phyloP scores from a whole-genome alignment of 2,113 vertebrate species.

The Salminus brasiliensis region DNA sequence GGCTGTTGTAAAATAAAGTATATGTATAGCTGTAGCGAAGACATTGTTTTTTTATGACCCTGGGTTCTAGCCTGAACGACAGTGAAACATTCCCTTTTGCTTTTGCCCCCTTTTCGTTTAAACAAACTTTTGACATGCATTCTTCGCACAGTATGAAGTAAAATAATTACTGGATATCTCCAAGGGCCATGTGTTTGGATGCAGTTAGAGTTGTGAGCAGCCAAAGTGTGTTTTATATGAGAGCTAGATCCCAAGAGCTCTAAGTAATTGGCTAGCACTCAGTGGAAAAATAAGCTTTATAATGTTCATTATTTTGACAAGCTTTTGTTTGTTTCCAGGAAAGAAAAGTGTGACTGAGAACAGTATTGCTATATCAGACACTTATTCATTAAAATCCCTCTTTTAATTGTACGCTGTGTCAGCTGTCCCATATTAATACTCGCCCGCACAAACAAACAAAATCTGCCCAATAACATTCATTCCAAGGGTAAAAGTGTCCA shows the following conservation, averaged over 20 bases:
- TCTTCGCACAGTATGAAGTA: conserved; percentile 2
- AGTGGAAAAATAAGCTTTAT: conserved; percentile 1
- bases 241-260: neutral
- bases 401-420: conserved; percentile 29
- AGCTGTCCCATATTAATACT: conserved; percentile 20
- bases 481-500: neutral
- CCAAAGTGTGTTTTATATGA: conserved; percentile 17
- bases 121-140: neutral
- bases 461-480: neutral
- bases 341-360: conserved; percentile 10
- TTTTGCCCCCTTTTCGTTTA: neutral
- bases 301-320: conserved; percentile 21
- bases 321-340: conserved; percentile 10
- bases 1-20: no score
- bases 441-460: conserved; percentile 17
- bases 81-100: no score
- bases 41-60: no score
- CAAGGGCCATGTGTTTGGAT: neutral
- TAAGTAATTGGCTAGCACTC: conserved; percentile 1
- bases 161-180: conserved; percentile 4
- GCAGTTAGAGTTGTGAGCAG: neutral
- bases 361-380: neutral
- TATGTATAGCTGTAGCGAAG: no score
- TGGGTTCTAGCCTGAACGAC: neutral
- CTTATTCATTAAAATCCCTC: conserved; percentile 35